These are phyloP conservation scores for Clusia tigrina DNA, from an alignment of 2,888 invertebrate genomes.

Conservation along the genomic window DNA sequence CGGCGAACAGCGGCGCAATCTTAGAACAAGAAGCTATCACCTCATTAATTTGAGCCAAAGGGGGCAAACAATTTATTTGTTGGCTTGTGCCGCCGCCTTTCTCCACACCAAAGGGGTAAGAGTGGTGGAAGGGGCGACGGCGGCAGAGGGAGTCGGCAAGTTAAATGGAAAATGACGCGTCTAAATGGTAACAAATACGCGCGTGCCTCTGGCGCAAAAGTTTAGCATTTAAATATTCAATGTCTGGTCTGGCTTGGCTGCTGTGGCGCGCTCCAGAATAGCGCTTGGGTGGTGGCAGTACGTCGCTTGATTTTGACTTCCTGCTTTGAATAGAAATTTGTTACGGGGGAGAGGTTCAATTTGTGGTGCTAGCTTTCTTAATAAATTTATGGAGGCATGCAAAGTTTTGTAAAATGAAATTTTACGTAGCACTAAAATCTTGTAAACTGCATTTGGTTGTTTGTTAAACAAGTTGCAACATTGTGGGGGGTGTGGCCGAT, in stretches of 20 bases:
- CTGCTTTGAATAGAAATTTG: too few relatives aligned
- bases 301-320: too few relatives aligned
- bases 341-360: too few relatives aligned
- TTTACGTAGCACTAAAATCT: background rate
- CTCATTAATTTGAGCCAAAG: conserved; percentile 48
- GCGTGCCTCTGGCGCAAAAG: background rate
- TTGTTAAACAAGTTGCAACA: background rate
- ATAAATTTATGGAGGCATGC: background rate
- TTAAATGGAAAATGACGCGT: conserved; percentile 10
- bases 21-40: conserved; percentile 49
- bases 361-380: background rate
- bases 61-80: conserved; percentile 19
- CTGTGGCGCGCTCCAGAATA: too few relatives aligned
- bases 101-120: background rate
- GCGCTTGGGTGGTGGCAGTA: too few relatives aligned
- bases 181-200: background rate
- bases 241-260: background rate
- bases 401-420: background rate
- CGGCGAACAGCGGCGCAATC: background rate
- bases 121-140: background rate
- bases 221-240: conserved; percentile 3
- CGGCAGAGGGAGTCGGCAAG: background rate
- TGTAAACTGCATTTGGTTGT: too few relatives aligned
- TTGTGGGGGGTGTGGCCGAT: too few relatives aligned
- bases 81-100: background rate